Percentiles rank a stretch among this genome's conserved stretches.
phyloP scores from a whole-genome alignment of 1,140 invertebrate genomes.

The Archivesica marissinica region DNA sequence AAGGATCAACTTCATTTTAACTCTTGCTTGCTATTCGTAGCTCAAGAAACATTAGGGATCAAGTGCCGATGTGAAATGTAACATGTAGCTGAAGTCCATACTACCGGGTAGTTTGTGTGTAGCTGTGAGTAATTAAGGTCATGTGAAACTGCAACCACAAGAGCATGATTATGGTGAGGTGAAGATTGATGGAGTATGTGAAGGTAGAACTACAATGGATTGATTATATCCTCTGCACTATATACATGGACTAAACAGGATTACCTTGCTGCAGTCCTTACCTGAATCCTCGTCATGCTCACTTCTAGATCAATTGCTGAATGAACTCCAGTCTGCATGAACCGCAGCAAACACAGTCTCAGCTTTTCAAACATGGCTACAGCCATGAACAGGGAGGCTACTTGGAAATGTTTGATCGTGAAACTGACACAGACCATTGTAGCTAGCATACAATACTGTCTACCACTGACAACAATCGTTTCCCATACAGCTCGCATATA shows the following conservation, averaged over 20 bases:
- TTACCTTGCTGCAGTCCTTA: neutral
- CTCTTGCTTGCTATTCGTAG: too few relatives aligned
- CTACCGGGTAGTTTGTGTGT: too few relatives aligned
- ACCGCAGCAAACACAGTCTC: constrained; percentile 20
- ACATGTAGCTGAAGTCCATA: too few relatives aligned
- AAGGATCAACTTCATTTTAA: too few relatives aligned
- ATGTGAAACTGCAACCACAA: too few relatives aligned
- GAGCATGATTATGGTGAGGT: too few relatives aligned
- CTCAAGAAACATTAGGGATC: too few relatives aligned
- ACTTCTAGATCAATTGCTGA: neutral
- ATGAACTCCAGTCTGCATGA: neutral
- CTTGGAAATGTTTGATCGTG: constrained; percentile 14
- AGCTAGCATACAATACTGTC: constrained; percentile 42
- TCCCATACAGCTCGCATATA: neutral
- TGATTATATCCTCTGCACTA: neutral
- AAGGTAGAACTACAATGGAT: too few relatives aligned
- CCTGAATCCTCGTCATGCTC: constrained; percentile 2
- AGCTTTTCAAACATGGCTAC: neutral
- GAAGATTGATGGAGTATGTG: too few relatives aligned
- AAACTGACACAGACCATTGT: constrained; percentile 43
- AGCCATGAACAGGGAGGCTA: constrained; percentile 16
- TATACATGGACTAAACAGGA: neutral
- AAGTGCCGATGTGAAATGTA: too few relatives aligned
- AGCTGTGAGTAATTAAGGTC: too few relatives aligned
- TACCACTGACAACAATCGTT: constrained; percentile 28